These are phyloP conservation scores for Drosophila parthenogenetica DNA, from an alignment of 2,888 invertebrate species.

Conservation along the genomic window DNA sequence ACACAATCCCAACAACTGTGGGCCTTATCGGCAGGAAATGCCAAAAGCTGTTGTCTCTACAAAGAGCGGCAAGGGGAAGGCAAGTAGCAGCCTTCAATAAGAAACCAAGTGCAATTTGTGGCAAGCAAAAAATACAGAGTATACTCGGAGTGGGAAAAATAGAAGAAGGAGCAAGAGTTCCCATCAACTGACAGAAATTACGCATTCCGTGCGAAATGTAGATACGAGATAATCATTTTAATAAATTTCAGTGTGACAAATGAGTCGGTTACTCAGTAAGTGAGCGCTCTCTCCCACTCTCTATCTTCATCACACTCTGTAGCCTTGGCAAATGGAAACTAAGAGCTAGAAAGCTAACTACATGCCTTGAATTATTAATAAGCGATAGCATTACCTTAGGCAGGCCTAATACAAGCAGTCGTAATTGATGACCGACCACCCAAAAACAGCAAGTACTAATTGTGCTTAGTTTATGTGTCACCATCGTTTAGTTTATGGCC, in stretches of 20 bases:
- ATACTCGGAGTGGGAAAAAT: too few relatives aligned
- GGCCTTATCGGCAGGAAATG: constrained; percentile 46
- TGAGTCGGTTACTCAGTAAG: constrained; percentile 62
- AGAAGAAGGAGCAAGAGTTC: background rate
- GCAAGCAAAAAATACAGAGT: constrained; percentile 9
- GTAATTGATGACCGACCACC: constrained; percentile 62
- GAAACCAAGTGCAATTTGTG: constrained; percentile 56
- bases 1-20: constrained; percentile 26
- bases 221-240: constrained; percentile 80
- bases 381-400: constrained; percentile 42
- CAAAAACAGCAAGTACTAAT: constrained; percentile 25
- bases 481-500: constrained; percentile 28
- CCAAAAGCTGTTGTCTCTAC: constrained; percentile 46
- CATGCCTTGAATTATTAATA: constrained; percentile 71
- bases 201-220: constrained; percentile 78
- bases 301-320: constrained; percentile 5
- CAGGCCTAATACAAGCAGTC: constrained; percentile 25
- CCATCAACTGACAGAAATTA: constrained; percentile 64
- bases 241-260: constrained; percentile 80
- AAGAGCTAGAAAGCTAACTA: constrained; percentile 9
- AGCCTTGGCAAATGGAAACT: constrained; percentile 9
- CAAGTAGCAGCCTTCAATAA: constrained; percentile 42
- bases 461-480: constrained; percentile 49
- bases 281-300: constrained; percentile 1
- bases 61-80: constrained; percentile 5